A percentile compares a stretch with the other conserved stretches of the same genome.
phyloP scores from a whole-genome alignment of 2,797 vertebrate genomes.

The Periophthalmus magnuspinnatus region DNA sequence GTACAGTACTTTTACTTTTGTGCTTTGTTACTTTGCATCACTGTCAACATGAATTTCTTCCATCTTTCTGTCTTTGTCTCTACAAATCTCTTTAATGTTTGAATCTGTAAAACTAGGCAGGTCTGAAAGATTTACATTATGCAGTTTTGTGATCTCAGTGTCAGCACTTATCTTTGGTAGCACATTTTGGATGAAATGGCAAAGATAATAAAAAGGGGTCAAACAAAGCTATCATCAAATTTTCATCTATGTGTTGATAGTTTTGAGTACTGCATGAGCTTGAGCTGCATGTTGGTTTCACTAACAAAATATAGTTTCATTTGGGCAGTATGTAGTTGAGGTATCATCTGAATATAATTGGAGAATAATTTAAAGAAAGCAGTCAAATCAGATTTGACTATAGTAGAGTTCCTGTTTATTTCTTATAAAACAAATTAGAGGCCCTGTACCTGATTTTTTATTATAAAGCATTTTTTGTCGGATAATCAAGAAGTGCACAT shows the following conservation, averaged over 20 bases:
- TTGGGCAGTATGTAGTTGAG: too few relatives aligned
- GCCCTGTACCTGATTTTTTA: too few relatives aligned
- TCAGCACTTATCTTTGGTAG: constrained; percentile 48
- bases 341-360: too few relatives aligned
- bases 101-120: constrained; percentile 34
- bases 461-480: too few relatives aligned
- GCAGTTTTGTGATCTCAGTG: constrained; percentile 35
- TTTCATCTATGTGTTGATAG: constrained; percentile 38
- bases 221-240: constrained; percentile 51
- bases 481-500: too few relatives aligned
- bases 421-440: too few relatives aligned
- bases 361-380: too few relatives aligned
- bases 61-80: constrained; percentile 36
- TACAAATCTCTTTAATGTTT: constrained; percentile 19
- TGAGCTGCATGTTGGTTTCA: constrained; percentile 45
- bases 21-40: too few relatives aligned
- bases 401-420: too few relatives aligned
- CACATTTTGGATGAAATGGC: constrained; percentile 43
- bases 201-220: constrained; percentile 30
- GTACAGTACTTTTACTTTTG: too few relatives aligned
- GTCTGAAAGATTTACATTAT: constrained; percentile 36
- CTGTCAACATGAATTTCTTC: constrained; percentile 23
- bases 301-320: background rate
- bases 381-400: too few relatives aligned
- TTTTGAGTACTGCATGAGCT: constrained; percentile 55